A percentile compares a stretch with the other conserved stretches of the same genome.
phyloP scores from a whole-genome alignment of 2,797 vertebrate genomes.

The Neosilurus hyrtlii region DNA sequence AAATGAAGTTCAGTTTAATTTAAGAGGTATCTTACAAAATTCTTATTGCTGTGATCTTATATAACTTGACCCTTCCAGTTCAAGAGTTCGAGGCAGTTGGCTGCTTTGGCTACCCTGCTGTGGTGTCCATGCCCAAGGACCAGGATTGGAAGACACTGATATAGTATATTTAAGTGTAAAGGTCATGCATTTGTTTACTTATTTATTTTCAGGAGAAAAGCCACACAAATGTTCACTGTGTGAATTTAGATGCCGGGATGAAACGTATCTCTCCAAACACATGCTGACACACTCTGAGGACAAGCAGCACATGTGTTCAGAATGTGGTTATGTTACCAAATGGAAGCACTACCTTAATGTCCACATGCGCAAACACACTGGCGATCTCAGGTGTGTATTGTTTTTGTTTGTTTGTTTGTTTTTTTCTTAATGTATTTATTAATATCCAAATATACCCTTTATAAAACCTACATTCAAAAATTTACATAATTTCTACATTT shows the following conservation, averaged over 20 bases:
- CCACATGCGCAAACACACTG: slow-evolving; percentile 96
- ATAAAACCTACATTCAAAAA: neutral
- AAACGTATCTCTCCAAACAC: slow-evolving; percentile 95
- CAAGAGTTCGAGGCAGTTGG: too few relatives aligned
- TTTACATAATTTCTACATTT: neutral
- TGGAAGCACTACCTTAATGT: slow-evolving; percentile 97
- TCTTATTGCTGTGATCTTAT: too few relatives aligned
- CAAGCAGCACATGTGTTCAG: slow-evolving; percentile 97
- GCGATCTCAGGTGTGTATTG: slow-evolving; percentile 85
- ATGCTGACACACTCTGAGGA: slow-evolving; percentile 90
- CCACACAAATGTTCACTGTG: slow-evolving; percentile 92
- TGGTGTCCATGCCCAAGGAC: neutral
- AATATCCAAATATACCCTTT: neutral
- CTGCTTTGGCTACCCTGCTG: too few relatives aligned
- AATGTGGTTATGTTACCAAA: slow-evolving; percentile 96
- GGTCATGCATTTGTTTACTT: neutral
- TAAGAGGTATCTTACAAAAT: too few relatives aligned
- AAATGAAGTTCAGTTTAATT: too few relatives aligned
- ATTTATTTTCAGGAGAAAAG: slow-evolving; percentile 80
- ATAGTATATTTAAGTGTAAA: neutral
- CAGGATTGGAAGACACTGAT: neutral
- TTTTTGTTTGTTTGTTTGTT: neutral
- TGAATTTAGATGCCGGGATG: slow-evolving; percentile 91
- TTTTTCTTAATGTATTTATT: neutral
- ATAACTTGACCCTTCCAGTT: too few relatives aligned